Conservation (phyloP, 2,113 vertebrate genomes). For the Oreamnos americanus region DNA sequence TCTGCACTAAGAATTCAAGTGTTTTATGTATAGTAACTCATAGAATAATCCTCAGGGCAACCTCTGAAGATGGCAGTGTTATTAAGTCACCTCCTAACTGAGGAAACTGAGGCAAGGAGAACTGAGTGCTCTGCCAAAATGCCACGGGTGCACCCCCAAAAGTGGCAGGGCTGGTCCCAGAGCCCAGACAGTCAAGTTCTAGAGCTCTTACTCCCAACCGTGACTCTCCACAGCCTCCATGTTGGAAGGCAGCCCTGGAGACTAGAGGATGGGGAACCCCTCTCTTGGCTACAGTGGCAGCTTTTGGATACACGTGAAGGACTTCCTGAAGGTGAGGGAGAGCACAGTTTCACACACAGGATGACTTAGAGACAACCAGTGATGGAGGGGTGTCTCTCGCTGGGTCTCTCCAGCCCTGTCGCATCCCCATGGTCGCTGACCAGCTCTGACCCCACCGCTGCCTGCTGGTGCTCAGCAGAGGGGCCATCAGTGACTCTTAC, state of each 20-base stretch:
- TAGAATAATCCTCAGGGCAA: not conserved
- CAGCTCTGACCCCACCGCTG: not conserved
- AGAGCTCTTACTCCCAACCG: not conserved
- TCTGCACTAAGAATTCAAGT: not conserved
- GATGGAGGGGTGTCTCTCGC: not conserved
- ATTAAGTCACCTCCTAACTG: not conserved
- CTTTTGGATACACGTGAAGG: not conserved
- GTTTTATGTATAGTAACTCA: not conserved
- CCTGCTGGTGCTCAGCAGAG: not conserved
- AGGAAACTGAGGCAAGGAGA: not conserved
- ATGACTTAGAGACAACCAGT: not conserved
- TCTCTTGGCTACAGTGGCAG: not conserved
- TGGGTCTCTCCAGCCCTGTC: not conserved
- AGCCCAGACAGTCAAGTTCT: not conserved
- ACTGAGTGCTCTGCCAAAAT: not conserved
- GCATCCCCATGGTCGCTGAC: not conserved
- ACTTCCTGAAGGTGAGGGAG: not conserved
- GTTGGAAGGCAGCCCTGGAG: not conserved
- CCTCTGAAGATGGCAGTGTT: not conserved
- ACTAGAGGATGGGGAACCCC: not conserved
- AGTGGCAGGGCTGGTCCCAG: not conserved
- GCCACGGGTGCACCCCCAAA: not conserved
- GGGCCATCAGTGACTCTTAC: slow-evolving; percentile 78
- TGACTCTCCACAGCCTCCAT: not conserved
- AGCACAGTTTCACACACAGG: not conserved